Evolutionary conservation across 2,113 vertebrate genomes (phyloP).

Genomic region (Callopanchax toddi): DNA sequence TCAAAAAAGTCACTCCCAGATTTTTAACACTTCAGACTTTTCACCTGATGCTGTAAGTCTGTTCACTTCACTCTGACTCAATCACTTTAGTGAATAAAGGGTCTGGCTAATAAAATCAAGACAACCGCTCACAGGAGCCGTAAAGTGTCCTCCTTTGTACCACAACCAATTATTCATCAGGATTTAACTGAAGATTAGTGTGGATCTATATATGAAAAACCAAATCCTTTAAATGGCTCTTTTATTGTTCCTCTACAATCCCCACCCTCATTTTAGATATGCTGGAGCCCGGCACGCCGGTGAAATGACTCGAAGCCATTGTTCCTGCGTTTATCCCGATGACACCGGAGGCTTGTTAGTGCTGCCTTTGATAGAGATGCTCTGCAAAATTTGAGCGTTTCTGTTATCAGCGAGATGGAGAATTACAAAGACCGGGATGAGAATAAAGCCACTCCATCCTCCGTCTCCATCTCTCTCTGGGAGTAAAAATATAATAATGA

Average conservation of each 20-base stretch:
- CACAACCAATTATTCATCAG: constrained; percentile 74
- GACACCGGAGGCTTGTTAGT: constrained; percentile 71
- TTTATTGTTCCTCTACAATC: constrained; percentile 69
- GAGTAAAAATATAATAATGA: constrained; percentile 48
- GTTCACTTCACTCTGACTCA: constrained; percentile 43
- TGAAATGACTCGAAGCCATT: constrained; percentile 75
- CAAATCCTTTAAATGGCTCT: constrained; percentile 79
- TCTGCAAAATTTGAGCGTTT: constrained; percentile 50
- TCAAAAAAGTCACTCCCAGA: no score
- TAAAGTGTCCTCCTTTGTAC: constrained; percentile 73
- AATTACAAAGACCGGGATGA: constrained; percentile 59
- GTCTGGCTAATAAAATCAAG: constrained; percentile 71
- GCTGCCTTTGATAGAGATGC: constrained; percentile 71
- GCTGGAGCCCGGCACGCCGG: constrained; percentile 50
- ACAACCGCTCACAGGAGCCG: constrained; percentile 56
- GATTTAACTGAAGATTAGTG: constrained; percentile 73
- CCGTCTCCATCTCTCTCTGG: constrained; percentile 22
- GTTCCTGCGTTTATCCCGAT: constrained; percentile 69
- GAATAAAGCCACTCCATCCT: constrained; percentile 62
- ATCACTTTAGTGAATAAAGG: constrained; percentile 49
- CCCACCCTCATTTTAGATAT: constrained; percentile 71
- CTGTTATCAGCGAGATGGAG: constrained; percentile 68
- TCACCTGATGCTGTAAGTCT: constrained; percentile 44
- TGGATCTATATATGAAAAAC: constrained; percentile 65
- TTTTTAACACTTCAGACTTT: constrained; percentile 15